These are phyloP conservation scores for Heliconius hermathena DNA, from an alignment of 1,140 invertebrate species.

Conservation along the genomic window DNA sequence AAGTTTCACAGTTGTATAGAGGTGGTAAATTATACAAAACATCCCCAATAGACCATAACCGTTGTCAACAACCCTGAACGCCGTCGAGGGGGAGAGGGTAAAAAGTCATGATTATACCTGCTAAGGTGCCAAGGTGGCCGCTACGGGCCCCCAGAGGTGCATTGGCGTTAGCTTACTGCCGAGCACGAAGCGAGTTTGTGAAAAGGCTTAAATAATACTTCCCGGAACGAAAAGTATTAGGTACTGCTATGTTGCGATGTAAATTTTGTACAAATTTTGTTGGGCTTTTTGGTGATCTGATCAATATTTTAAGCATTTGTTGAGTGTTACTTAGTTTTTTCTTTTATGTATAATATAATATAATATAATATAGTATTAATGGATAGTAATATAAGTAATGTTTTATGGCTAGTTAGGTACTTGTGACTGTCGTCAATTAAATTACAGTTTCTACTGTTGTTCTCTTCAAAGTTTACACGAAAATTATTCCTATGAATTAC, in stretches of 20 bases:
- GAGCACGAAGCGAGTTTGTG: not conserved
- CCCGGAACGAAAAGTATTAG: not conserved
- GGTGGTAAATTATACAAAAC: not conserved
- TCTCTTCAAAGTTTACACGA: too few species aligned
- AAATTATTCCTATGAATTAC: too few species aligned
- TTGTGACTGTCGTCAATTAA: too few species aligned
- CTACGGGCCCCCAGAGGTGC: not conserved
- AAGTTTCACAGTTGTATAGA: not conserved
- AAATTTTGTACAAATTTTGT: not conserved
- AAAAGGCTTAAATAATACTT: not conserved
- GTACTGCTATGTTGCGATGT: not conserved
- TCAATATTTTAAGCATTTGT: not conserved
- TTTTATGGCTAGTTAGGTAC: too few species aligned
- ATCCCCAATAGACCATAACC: not conserved
- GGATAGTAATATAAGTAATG: too few species aligned
- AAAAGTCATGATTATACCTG: constrained; percentile 4
- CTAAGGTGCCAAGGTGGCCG: not conserved
- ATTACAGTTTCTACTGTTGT: too few species aligned
- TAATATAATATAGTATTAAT: too few species aligned
- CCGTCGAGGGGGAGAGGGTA: not conserved
- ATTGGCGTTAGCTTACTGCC: not conserved
- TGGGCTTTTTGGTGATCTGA: not conserved
- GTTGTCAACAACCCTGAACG: not conserved
- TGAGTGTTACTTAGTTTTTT: not conserved
- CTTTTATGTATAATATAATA: too few species aligned